Percentiles rank a stretch among this genome's conserved stretches.
Conservation (phyloP, 1,140 invertebrate species). For the Meloidogyne hapla region DNA sequence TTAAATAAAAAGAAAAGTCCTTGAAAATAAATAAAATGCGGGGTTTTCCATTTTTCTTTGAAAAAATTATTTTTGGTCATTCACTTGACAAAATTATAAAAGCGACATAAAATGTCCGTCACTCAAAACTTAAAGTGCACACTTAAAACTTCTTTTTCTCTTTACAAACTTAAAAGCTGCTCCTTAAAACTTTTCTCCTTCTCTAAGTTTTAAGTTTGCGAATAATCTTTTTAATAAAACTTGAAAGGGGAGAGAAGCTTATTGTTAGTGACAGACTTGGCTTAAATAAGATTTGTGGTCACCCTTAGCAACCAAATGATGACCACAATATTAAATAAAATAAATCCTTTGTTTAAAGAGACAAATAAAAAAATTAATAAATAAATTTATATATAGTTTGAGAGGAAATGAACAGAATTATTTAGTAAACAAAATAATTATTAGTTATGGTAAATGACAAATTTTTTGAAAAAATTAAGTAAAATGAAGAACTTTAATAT, state of each 20-base stretch:
- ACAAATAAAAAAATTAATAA: neutral
- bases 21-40: no score
- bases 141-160: neutral
- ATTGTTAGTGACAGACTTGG: neutral
- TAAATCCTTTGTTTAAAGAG: neutral
- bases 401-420: no score
- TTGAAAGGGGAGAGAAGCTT: neutral
- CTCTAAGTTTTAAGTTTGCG: neutral
- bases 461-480: no score
- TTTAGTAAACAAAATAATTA: no score
- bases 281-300: neutral
- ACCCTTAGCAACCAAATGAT: conserved; percentile 2
- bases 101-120: neutral
- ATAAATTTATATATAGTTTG: neutral
- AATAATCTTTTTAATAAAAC: neutral
- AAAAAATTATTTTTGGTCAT: neutral
- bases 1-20: no score
- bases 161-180: neutral
- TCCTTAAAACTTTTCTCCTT: neutral
- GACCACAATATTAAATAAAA: neutral
- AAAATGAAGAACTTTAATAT: no score
- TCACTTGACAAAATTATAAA: neutral
- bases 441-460: no score
- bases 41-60: neutral
- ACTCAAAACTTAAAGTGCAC: neutral